These are phyloP conservation scores for Callaeas wilsoni DNA, from an alignment of 2,113 vertebrate species.

Conservation along the genomic window DNA sequence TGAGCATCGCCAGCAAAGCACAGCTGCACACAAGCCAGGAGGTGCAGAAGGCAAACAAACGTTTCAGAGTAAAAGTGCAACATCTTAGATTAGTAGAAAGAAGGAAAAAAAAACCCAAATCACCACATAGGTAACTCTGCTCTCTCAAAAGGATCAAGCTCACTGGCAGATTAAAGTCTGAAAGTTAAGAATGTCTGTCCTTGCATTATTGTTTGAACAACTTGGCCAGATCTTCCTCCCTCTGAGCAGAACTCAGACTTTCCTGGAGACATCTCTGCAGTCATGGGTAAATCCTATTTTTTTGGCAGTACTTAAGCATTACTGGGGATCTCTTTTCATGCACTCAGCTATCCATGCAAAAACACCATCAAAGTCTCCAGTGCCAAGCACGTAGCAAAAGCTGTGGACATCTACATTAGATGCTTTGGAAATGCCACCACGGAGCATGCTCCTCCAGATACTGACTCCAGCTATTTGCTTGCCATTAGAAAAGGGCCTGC, in stretches of 20 bases:
- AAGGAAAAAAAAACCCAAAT: background rate
- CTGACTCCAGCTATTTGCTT: background rate
- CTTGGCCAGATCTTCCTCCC: background rate
- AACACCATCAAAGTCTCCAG: background rate
- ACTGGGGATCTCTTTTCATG: background rate
- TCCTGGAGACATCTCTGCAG: background rate
- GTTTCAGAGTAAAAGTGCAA: background rate
- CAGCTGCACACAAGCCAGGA: background rate
- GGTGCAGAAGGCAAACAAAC: background rate
- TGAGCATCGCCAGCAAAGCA: background rate
- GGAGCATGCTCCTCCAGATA: background rate
- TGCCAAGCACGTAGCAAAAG: background rate
- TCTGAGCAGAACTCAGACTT: background rate
- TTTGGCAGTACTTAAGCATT: background rate
- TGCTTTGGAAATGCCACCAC: background rate
- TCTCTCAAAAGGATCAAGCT: background rate
- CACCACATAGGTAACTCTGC: background rate
- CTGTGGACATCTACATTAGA: background rate
- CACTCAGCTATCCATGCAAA: background rate
- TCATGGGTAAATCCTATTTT: background rate
- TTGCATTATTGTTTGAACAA: background rate
- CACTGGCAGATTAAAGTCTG: background rate
- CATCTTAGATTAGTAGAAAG: rapidly evolving
- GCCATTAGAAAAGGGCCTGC: background rate
- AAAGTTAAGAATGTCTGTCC: background rate